These are phyloP conservation scores for Capitella teleta DNA, from an alignment of 1,140 invertebrate genomes.

Conservation along the genomic window DNA sequence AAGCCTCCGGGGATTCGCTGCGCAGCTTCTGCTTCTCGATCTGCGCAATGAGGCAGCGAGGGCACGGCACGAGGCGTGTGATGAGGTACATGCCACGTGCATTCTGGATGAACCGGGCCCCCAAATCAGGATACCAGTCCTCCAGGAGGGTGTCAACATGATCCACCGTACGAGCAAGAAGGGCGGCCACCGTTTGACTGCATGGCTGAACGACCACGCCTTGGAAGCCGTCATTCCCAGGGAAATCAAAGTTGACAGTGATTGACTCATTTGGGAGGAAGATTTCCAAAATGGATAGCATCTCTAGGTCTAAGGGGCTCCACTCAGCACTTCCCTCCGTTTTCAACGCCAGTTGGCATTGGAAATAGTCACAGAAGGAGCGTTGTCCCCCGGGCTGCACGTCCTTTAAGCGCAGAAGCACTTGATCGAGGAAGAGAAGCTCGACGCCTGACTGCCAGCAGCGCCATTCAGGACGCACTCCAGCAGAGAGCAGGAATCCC, in stretches of 20 bases:
- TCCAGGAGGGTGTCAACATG: conserved; percentile 93
- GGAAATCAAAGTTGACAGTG: conserved; percentile 45
- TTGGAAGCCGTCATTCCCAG: conserved; percentile 61
- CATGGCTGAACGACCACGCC: conserved; percentile 39
- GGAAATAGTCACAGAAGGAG: conserved; percentile 44
- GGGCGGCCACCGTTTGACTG: conserved; percentile 52
- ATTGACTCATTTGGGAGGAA: conserved; percentile 64
- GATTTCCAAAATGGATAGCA: conserved; percentile 75
- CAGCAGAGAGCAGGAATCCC: conserved; percentile 43
- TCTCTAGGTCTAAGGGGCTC: conserved; percentile 56
- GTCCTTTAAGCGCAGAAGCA: conserved; percentile 73
- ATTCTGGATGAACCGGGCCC: conserved; percentile 93
- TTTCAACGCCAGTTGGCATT: conserved; percentile 25
- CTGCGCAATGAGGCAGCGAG: conserved; percentile 56
- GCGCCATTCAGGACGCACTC: conserved; percentile 73
- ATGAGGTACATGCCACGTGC: conserved; percentile 91
- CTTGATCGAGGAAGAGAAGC: conserved; percentile 53
- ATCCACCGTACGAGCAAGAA: conserved; percentile 84
- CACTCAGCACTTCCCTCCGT: conserved; percentile 17
- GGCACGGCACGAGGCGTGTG: conserved; percentile 86
- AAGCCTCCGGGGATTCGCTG: background rate
- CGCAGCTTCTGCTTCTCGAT: conserved; percentile 31
- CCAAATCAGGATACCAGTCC: conserved; percentile 94
- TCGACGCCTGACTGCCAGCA: conserved; percentile 92
- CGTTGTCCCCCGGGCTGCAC: conserved; percentile 50